Evolutionary conservation across 2,888 invertebrate genomes (phyloP).

Genomic region (Limnephilus marmoratus): DNA sequence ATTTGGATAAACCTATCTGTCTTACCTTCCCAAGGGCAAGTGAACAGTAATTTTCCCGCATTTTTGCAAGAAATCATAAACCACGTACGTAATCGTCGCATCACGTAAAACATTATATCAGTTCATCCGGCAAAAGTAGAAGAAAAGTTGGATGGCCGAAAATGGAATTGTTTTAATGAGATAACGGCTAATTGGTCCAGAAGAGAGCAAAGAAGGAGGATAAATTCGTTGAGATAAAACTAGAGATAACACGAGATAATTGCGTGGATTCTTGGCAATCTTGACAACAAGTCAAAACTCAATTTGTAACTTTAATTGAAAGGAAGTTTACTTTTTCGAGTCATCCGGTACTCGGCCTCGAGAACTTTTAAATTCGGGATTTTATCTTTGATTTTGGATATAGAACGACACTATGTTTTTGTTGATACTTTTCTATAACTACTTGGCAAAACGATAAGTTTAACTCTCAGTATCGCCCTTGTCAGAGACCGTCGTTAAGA

Average conservation of each 20-base stretch:
- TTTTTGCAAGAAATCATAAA: neutral
- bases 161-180: slow-evolving; percentile 14
- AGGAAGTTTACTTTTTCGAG: slow-evolving; percentile 2
- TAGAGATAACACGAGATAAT: slow-evolving; percentile 46
- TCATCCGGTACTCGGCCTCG: neutral
- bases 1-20: neutral
- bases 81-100: neutral
- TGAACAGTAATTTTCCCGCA: neutral
- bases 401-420: too few species aligned
- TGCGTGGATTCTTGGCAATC: slow-evolving; percentile 47
- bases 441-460: neutral
- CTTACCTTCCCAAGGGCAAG: neutral
- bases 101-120: neutral
- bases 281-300: slow-evolving; percentile 57
- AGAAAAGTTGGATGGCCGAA: slow-evolving; percentile 11
- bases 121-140: slow-evolving; percentile 7
- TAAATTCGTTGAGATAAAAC: slow-evolving; percentile 18
- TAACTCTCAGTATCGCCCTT: neutral
- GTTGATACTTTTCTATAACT: too few species aligned
- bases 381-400: neutral
- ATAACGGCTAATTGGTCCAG: slow-evolving; percentile 41
- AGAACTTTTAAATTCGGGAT: neutral
- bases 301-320: slow-evolving; percentile 62
- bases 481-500: too few species aligned
- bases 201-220: neutral